Conservation (phyloP, 1,140 invertebrate species). For the Lithobius niger region DNA sequence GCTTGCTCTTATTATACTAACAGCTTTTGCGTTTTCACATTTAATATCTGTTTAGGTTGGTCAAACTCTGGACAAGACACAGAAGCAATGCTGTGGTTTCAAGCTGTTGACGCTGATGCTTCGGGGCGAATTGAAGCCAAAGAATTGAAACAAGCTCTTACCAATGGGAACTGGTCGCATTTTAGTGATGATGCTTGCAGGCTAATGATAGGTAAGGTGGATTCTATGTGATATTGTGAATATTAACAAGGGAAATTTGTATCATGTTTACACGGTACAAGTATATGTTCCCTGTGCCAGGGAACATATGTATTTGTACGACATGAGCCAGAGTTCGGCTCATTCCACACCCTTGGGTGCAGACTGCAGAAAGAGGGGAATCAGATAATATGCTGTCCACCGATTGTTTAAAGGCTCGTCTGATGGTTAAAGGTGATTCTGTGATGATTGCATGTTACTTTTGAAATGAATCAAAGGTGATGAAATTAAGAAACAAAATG, state of each 20-base stretch:
- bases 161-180: conserved; percentile 69
- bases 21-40: no score
- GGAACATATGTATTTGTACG: neutral
- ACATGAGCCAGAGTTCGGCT: neutral
- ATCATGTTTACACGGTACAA: conserved; percentile 2
- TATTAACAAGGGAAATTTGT: neutral
- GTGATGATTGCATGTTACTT: no score
- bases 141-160: conserved; percentile 66
- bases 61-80: no score
- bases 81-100: conserved; percentile 65
- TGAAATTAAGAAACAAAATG: no score
- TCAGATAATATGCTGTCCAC: neutral
- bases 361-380: neutral
- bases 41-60: no score
- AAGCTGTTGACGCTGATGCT: conserved; percentile 57
- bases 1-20: no score
- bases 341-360: neutral
- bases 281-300: neutral
- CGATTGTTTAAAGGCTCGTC: no score
- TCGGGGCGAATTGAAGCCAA: conserved; percentile 64
- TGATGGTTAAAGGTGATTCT: no score
- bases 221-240: conserved; percentile 15
- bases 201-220: conserved; percentile 66
- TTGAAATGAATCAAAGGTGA: no score
- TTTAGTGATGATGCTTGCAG: conserved; percentile 72